Evolutionary conservation across 2,888 invertebrate genomes (phyloP).

Genomic region (Ophraella communa): DNA sequence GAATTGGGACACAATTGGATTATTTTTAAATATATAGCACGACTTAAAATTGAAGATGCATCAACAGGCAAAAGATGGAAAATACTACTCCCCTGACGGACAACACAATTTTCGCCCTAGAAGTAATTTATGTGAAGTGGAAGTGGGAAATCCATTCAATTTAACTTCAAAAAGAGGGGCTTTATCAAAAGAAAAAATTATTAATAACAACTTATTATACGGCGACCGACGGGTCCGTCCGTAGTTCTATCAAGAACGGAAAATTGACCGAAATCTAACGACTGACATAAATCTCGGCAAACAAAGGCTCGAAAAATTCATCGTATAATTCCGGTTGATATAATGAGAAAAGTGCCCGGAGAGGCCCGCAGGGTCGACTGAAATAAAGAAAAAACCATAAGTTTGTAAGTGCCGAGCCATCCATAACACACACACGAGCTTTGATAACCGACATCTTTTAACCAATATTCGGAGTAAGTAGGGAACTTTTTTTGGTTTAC

Average conservation of each 20-base stretch:
- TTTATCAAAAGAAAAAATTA: constrained; percentile 13
- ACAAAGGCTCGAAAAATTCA: constrained; percentile 31
- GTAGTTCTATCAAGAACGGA: constrained; percentile 15
- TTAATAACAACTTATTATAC: constrained; percentile 17
- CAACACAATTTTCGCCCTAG: not conserved
- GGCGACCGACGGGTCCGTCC: not conserved
- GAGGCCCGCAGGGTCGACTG: constrained; percentile 29
- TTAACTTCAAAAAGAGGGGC: constrained; percentile 12
- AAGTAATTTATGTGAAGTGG: not conserved
- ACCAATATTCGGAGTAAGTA: not conserved
- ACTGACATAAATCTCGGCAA: constrained; percentile 31
- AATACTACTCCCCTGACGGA: not conserved
- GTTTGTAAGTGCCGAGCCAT: constrained; percentile 36
- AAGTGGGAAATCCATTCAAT: constrained; percentile 5
- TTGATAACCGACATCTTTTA: constrained; percentile 13
- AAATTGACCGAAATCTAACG: constrained; percentile 23
- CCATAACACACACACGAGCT: constrained; percentile 37
- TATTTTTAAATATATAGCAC: too few relatives aligned
- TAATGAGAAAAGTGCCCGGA: constrained; percentile 26
- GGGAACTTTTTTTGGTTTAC: not conserved
- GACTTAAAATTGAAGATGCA: not conserved
- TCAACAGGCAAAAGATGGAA: not conserved
- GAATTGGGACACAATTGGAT: too few relatives aligned
- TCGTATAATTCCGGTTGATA: constrained; percentile 28
- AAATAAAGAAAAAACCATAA: constrained; percentile 32